Percentiles rank a stretch among this genome's conserved stretches.
These are phyloP conservation scores for Listronotus oregonensis DNA, from an alignment of 1,140 invertebrate genomes.

Conservation along the genomic window DNA sequence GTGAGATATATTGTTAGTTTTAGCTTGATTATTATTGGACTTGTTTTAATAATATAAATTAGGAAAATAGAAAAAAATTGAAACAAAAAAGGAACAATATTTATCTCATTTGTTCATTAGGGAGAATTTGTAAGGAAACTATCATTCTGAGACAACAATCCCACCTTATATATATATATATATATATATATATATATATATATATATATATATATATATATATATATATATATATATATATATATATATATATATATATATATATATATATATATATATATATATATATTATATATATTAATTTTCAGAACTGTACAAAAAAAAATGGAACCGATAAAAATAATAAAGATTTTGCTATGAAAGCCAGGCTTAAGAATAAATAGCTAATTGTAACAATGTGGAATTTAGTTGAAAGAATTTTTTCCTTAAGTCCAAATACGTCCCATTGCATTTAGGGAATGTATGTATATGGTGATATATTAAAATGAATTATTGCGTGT, in stretches of 20 bases:
- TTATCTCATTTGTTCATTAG: too few species aligned
- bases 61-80: too few species aligned
- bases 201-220: conserved; percentile 23
- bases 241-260: conserved; percentile 14
- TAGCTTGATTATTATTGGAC: too few species aligned
- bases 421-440: too few species aligned
- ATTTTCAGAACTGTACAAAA: neutral
- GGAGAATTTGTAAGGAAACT: too few species aligned
- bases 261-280: conserved; percentile 13
- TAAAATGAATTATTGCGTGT: conserved; percentile 26
- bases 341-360: too few species aligned
- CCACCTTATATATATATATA: conserved; percentile 2
- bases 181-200: neutral
- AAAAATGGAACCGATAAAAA: neutral
- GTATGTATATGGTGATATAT: conserved; percentile 22
- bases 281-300: conserved; percentile 10
- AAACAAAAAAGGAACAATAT: too few species aligned
- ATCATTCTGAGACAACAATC: too few species aligned
- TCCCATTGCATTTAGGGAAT: neutral
- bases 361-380: too few species aligned
- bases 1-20: too few species aligned
- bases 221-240: conserved; percentile 21
- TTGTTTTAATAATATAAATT: too few species aligned
- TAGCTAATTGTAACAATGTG: too few species aligned
- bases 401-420: neutral